These are phyloP conservation scores for Electrophaes corylata DNA, from an alignment of 2,888 invertebrate genomes.

Conservation along the genomic window DNA sequence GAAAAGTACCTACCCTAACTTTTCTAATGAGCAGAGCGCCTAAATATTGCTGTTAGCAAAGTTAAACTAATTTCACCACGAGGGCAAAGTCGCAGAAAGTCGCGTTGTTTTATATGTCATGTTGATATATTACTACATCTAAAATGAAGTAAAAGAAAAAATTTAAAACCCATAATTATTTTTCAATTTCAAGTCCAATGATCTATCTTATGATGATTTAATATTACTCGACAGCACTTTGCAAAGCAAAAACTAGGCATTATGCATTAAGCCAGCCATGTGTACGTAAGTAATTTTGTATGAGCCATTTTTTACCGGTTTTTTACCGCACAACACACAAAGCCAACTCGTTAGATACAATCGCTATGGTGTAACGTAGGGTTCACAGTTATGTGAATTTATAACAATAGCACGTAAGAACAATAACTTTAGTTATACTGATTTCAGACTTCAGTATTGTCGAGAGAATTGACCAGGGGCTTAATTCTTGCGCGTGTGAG, in stretches of 20 bases:
- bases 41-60: too few species aligned
- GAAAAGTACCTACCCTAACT: too few species aligned
- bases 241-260: constrained; percentile 16
- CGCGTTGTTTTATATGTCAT: too few species aligned
- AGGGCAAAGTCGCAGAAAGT: too few species aligned
- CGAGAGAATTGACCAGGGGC: constrained; percentile 1
- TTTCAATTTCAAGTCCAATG: constrained; percentile 7
- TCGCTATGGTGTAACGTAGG: constrained; percentile 62
- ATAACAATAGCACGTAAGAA: constrained; percentile 63
- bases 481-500: not conserved
- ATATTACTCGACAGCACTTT: too few species aligned
- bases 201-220: too few species aligned
- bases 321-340: constrained; percentile 30
- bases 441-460: constrained; percentile 8
- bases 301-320: constrained; percentile 42
- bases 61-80: too few species aligned
- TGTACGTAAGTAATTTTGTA: constrained; percentile 27
- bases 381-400: constrained; percentile 67
- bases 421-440: constrained; percentile 49
- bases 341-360: constrained; percentile 63
- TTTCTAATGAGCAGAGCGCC: too few species aligned
- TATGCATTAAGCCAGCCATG: constrained; percentile 11
- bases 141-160: too few species aligned
- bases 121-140: too few species aligned
- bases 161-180: too few species aligned